These are phyloP conservation scores for Boleophthalmus pectinirostris DNA, from an alignment of 2,113 vertebrate species.

Conservation along the genomic window DNA sequence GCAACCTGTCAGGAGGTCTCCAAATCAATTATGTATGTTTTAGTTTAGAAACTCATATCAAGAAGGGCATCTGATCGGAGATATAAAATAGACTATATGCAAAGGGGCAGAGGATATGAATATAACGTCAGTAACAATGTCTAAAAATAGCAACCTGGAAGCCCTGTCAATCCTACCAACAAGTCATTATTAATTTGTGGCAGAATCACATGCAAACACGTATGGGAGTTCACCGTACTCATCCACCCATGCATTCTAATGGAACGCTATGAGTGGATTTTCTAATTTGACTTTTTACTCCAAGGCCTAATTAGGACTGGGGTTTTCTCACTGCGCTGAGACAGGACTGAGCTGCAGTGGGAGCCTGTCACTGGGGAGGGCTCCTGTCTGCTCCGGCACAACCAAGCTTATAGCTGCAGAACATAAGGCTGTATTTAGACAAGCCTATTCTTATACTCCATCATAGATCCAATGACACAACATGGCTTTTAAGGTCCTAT, in stretches of 20 bases:
- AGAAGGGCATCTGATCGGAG: background rate
- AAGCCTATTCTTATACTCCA: constrained; percentile 75
- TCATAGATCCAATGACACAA: constrained; percentile 69
- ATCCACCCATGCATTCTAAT: constrained; percentile 52
- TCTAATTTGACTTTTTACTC: constrained; percentile 67
- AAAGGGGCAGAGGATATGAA: background rate
- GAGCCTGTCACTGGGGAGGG: constrained; percentile 68
- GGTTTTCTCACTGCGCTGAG: constrained; percentile 50
- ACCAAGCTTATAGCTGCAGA: constrained; percentile 58
- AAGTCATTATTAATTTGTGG: constrained; percentile 34
- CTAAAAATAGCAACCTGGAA: constrained; percentile 16
- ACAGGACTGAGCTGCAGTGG: constrained; percentile 58
- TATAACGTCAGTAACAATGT: background rate
- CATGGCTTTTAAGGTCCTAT: constrained; percentile 40
- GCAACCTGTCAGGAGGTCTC: too few relatives aligned
- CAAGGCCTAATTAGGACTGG: constrained; percentile 68
- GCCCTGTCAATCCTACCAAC: constrained; percentile 7
- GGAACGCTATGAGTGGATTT: constrained; percentile 45
- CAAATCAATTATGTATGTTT: too few relatives aligned
- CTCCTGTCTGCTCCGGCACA: constrained; percentile 66
- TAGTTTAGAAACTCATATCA: background rate
- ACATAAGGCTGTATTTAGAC: constrained; percentile 75
- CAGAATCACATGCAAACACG: constrained; percentile 23
- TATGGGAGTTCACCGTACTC: constrained; percentile 31
- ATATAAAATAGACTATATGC: background rate